Evolutionary conservation across 1,140 invertebrate species (phyloP).

Genomic region (Brachionus manjavacas): DNA sequence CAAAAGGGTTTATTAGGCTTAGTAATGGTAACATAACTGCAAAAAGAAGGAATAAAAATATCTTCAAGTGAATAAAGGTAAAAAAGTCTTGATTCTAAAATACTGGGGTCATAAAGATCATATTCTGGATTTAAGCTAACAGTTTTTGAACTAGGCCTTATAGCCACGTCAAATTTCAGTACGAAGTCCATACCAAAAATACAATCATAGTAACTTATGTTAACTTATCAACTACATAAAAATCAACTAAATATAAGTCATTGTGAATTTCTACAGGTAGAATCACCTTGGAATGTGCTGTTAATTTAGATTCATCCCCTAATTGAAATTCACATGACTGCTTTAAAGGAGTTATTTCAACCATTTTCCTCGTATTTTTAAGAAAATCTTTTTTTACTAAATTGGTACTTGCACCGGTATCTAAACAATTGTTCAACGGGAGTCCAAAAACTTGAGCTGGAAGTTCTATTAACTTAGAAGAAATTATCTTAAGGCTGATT

Average conservation of each 20-base stretch:
- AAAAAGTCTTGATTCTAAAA: neutral
- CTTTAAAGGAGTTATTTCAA: neutral
- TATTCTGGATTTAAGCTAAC: constrained; percentile 4
- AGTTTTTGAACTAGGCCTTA: neutral
- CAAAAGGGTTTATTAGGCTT: neutral
- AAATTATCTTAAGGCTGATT: neutral
- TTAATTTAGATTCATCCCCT: neutral
- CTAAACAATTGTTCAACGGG: neutral
- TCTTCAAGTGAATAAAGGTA: neutral
- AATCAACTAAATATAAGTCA: neutral
- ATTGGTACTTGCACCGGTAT: neutral
- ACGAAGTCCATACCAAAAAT: constrained; percentile 9
- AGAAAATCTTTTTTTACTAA: neutral
- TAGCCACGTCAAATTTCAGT: constrained; percentile 20
- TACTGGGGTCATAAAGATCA: neutral
- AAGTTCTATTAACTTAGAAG: neutral
- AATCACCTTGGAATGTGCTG: neutral
- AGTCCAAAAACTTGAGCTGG: neutral
- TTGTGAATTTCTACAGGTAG: neutral
- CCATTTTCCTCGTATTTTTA: neutral
- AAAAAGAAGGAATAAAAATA: constrained; percentile 5
- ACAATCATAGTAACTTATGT: neutral
- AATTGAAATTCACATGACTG: neutral
- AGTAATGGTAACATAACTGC: neutral
- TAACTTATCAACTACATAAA: neutral